Evolutionary conservation across 2,888 invertebrate species (phyloP).

Genomic region (Orthosia cruda): DNA sequence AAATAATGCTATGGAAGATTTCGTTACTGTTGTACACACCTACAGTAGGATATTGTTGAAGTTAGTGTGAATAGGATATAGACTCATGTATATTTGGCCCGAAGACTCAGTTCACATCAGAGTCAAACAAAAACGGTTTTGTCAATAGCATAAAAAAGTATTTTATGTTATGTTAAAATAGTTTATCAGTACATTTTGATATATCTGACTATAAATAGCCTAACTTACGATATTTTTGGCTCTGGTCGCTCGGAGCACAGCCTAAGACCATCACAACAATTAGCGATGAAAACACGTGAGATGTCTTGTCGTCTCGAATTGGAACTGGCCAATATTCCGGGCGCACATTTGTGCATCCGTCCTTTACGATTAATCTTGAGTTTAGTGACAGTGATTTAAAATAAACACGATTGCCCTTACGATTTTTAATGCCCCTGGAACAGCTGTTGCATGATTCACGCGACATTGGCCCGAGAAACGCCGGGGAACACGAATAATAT

Average conservation of each 20-base stretch:
- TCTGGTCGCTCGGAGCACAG: slow-evolving; percentile 21
- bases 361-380: slow-evolving; percentile 72
- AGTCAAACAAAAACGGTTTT: neutral
- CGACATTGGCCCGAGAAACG: slow-evolving; percentile 86
- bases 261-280: slow-evolving; percentile 38
- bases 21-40: neutral
- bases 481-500: slow-evolving; percentile 81
- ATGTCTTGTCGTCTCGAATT: slow-evolving; percentile 45
- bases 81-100: neutral
- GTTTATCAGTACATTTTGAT: slow-evolving; percentile 1
- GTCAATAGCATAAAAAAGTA: too few relatives aligned
- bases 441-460: slow-evolving; percentile 88
- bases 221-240: neutral
- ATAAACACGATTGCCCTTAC: slow-evolving; percentile 87
- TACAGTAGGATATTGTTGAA: neutral
- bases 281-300: slow-evolving; percentile 37
- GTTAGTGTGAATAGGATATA: neutral
- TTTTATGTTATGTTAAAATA: neutral
- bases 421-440: slow-evolving; percentile 87
- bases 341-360: slow-evolving; percentile 63
- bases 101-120: neutral
- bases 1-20: neutral
- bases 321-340: slow-evolving; percentile 50
- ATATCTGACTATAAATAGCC: slow-evolving; percentile 8
- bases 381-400: slow-evolving; percentile 81